Base-by-base conservation (phyloP, 1,140 invertebrate genomes). In the Drosophila rhopaloa region DNA sequence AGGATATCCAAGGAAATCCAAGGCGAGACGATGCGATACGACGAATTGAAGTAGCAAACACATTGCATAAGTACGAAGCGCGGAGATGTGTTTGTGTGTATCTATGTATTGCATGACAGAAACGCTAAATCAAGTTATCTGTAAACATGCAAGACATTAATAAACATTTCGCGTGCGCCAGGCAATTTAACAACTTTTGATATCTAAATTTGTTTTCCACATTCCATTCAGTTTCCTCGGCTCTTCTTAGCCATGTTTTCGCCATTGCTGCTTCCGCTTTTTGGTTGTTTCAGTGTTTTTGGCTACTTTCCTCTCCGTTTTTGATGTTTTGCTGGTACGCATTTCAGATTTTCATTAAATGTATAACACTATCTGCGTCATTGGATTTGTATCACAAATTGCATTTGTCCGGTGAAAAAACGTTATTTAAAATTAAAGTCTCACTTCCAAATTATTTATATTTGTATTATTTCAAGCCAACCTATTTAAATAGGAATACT, bases 121-220 rank as follows among this genome's bases (percentile, higher is more conserved):
- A 89, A 89, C 85, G 81, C 68, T 89, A 89, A 89, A 90, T 89
- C 85, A 90, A 85, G 85, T 89, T 89, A 89, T 89, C 85, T 89
- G 81, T 79, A 90, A 89, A 81, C 85, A 89, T 90, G 85, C 85
- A 90, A 89, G 88, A 79, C 80, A 84, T 88, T 91, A 91, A 91
- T 91, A 84, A 91, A 91, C 83, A 81, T 91, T 91, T 91, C 88
- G 88, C 88, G 88, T 91, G 88, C 83, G 74, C 74, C 62, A 84
- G 75, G 83, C 88, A 91, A 91, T 91, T 91, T 91, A 91, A 91
- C 88, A 91, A 91, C 83, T 91, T 91, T 91, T 88, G 89, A 88
- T 91, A 91, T 90, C 89, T 91, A 91, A 91, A 88, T 91, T 84
- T 91, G 78, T 91, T 91, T 74, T 77, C 48, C 54, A 76, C 72